Conservation (phyloP, 2,888 invertebrate genomes). For the Platynereis dumerilii region DNA sequence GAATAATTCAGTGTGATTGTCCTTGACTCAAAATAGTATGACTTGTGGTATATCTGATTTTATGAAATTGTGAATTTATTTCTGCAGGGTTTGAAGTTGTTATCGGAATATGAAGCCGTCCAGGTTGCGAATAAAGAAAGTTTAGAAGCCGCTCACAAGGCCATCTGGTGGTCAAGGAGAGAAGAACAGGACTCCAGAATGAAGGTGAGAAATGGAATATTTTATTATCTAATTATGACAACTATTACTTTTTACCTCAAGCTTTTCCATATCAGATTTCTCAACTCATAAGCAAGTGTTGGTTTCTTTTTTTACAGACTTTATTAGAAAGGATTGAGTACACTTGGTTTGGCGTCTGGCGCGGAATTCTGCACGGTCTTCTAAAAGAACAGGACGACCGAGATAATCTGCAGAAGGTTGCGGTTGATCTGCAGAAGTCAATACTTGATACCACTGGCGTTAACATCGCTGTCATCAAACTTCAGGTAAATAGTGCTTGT, state of each 20-base stretch:
- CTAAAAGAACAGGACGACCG: constrained; percentile 8
- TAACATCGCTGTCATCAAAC: no score
- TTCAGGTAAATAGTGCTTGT: no score
- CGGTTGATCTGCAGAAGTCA: neutral
- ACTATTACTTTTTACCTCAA: no score
- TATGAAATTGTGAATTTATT: neutral
- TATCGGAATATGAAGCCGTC: constrained; percentile 43
- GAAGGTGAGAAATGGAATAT: constrained; percentile 42
- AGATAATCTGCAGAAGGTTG: neutral
- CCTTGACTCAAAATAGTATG: no score
- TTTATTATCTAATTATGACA: neutral
- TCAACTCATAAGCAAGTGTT: no score
- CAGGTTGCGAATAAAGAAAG: constrained; percentile 40
- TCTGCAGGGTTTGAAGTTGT: constrained; percentile 43
- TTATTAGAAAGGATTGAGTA: constrained; percentile 45
- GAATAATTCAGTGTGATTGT: no score
- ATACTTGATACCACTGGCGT: no score
- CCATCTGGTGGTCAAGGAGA: constrained; percentile 49
- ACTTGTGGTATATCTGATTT: no score
- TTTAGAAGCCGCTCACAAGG: constrained; percentile 42
- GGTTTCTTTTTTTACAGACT: no score
- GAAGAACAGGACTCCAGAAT: constrained; percentile 42
- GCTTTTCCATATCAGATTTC: no score
- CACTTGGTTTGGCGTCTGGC: constrained; percentile 46
- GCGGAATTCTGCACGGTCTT: constrained; percentile 35